Base-by-base conservation (phyloP, 2,888 invertebrate species). In the Drosophila ezoana region DNA sequence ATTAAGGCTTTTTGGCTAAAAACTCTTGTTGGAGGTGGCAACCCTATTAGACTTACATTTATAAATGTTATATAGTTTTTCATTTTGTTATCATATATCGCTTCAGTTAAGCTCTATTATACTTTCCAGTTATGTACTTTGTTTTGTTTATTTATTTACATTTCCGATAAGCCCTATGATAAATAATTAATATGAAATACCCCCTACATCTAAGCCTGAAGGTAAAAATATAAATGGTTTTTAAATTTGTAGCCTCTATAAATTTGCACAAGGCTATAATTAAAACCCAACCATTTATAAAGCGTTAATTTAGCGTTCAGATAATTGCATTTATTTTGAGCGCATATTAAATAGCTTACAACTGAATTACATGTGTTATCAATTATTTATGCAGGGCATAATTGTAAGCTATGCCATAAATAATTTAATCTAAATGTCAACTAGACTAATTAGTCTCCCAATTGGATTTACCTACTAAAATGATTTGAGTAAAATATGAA, bases 391-490 rank as follows among this genome's bases (percentile, higher is more conserved):
- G 43, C 28, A 44, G 14, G n/a, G 13, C n/a, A 13, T 4, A 9
- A 18, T 18, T 37, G 16, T 3, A 28, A 8, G 13, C 44, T 1
- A 11, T 45, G 9, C 20, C 35, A 35, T 11, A 18, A 35, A 41
- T 63, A 11, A 63, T 43, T n/a, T 4, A 20, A 37, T 32, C 13
- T 18, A 40, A 48, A 63, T 64, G 41, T 14, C 1, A 13, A 14
- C 11, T 23, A 35, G n/a, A 35, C 48, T 35, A 35, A 43, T 58
- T 58, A 41, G 14, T 6, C 14, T 23, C 20, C 52, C 41, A 51
- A 41, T 28, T 28, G 59, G 28, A 57, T 57, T 37, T n/a, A n/a
- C 16, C n/a, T 13, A 37, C 37, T n/a, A n/a, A n/a, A n/a, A n/a
- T n/a, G 37, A 41, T 35, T 14, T 28, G 4, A 14, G n/a, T 23